Evolutionary conservation across 2,113 vertebrate species (phyloP), one percentile per base, ranked within the genome.

Genomic region (Dissostichus mawsoni): DNA sequence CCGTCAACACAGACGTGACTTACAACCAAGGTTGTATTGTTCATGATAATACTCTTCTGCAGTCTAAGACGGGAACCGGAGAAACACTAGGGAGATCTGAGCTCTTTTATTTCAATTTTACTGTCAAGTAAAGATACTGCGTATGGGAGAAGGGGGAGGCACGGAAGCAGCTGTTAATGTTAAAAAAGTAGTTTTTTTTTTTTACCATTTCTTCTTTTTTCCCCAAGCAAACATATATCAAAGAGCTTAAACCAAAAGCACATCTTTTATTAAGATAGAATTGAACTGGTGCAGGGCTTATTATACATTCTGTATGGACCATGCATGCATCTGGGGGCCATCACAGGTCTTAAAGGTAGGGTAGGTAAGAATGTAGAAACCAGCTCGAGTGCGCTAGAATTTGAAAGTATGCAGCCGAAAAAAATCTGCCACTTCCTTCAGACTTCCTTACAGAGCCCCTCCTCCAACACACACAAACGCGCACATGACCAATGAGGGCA

Each of bases 1-100:
- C 85, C 83, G 85, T 91, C 84, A 86, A 80, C 90, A 80, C 83
- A 86, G 62, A 41, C 9, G 11, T 78, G 83, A 86, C 69, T 85
- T 84, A 81, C 51, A 73, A 69, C 62, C 61, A 78, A 53, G 74
- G 80, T 61, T 80, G 18, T 75, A 63, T 79, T 88, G 71, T 82
- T 88, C 71, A 74, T 76, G 78, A 78, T 86, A 48, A 80, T 81
- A 74, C 68, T 73, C 10, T 66, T 57, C 56, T 74, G 70, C 68
- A 76, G 69, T 68, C 69, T 76, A n/a, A 82, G 64, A 66, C 78
- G 76, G 74, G 36, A 81, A 81, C 45, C 63, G 63, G 36, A 80
- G 55, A 69, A 62, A 85, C 78, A 69, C 69, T 4, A 41, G 78
- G 67, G 80, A 84, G 70, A 77, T 62, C 36, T 12, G 56, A 74